Percentiles rank a stretch among this genome's conserved stretches.
These are phyloP conservation scores for Columba guinea DNA, from an alignment of 2,797 vertebrate species.

Conservation along the genomic window DNA sequence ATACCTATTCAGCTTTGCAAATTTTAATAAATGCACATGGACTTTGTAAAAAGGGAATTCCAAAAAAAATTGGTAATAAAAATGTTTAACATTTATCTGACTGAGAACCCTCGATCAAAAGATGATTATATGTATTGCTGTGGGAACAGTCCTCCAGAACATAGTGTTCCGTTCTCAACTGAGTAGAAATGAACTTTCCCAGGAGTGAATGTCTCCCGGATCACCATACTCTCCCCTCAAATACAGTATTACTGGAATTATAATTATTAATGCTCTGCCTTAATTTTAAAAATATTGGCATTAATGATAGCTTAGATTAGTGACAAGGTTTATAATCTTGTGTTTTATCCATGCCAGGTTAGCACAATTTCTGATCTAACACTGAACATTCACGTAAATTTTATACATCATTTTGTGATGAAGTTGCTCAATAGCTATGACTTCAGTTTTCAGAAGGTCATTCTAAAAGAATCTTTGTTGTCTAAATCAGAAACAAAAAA, in stretches of 20 bases:
- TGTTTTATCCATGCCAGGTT: background rate
- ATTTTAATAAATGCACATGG: background rate
- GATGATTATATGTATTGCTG: background rate
- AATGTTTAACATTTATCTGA: background rate
- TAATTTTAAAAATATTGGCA: background rate
- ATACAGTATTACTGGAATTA: background rate
- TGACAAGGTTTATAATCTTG: background rate
- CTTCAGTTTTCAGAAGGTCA: background rate
- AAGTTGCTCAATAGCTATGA: background rate
- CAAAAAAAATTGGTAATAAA: rapidly evolving
- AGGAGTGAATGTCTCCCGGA: background rate
- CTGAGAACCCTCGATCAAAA: background rate
- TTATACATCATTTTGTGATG: background rate
- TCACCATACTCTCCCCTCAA: background rate
- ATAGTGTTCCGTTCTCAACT: background rate
- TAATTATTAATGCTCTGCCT: background rate
- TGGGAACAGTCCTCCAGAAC: background rate
- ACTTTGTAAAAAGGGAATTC: background rate
- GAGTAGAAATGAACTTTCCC: background rate
- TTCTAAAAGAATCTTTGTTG: background rate
- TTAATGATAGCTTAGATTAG: background rate
- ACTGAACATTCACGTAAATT: background rate
- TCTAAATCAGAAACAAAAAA: background rate
- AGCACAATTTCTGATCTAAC: background rate
- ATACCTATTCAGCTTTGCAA: background rate